phyloP scores from a whole-genome alignment of 2,113 vertebrate species.

The Lepus timidus region DNA sequence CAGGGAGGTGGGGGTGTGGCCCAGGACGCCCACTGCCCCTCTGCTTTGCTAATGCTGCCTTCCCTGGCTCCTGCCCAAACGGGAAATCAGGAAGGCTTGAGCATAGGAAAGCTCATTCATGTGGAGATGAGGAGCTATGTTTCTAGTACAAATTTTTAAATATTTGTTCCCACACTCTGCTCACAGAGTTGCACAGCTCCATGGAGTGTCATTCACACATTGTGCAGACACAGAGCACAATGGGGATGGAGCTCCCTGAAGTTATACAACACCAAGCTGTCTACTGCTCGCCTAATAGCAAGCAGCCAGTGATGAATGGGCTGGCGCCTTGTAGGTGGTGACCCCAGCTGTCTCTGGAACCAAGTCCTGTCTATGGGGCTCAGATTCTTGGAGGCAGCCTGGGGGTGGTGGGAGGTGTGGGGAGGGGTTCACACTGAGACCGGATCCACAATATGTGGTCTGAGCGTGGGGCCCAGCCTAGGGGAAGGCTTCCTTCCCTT shows the following conservation, averaged over 20 bases:
- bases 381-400: constrained; percentile 2
- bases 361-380: not conserved
- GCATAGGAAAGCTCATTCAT: constrained; percentile 45
- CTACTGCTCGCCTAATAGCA: not conserved
- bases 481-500: not conserved
- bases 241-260: not conserved
- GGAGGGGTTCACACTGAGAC: constrained; percentile 21
- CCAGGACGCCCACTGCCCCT: not conserved
- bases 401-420: not conserved
- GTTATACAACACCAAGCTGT: not conserved
- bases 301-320: not conserved
- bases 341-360: constrained; percentile 4
- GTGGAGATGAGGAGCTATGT: constrained; percentile 55
- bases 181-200: not conserved
- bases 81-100: not conserved
- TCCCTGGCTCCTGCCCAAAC: constrained; percentile 10
- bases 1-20: not conserved
- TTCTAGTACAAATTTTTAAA: constrained; percentile 39
- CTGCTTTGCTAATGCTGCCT: constrained; percentile 13
- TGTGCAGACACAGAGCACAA: not conserved
- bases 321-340: not conserved
- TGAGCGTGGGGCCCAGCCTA: not conserved
- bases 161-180: constrained; percentile 33
- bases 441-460: not conserved
- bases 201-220: not conserved